Conservation (phyloP, 2,113 vertebrate genomes). For the Gymnobelideus leadbeateri region DNA sequence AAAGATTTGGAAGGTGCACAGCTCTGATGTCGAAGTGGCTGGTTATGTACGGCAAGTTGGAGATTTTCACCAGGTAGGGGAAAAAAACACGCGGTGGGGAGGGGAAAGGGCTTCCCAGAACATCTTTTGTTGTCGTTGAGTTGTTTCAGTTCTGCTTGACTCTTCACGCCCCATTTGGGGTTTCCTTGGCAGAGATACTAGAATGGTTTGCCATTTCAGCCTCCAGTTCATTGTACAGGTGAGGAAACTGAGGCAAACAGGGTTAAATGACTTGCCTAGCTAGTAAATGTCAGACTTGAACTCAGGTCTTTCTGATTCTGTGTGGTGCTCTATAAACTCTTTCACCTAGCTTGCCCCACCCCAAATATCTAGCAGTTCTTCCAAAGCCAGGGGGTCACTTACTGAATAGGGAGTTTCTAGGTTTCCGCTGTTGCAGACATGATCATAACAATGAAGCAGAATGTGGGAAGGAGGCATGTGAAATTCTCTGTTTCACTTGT, state of each 20-base stretch:
- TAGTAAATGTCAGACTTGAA: neutral
- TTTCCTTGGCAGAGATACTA: neutral
- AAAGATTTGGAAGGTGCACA: constrained; percentile 89
- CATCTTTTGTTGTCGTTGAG: neutral
- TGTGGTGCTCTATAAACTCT: neutral
- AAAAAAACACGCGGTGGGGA: accelerated
- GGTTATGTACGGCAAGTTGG: constrained; percentile 89
- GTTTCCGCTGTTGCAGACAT: neutral
- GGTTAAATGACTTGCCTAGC: neutral
- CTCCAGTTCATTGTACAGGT: neutral
- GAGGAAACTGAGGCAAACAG: neutral
- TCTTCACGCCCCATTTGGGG: neutral
- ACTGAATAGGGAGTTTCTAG: neutral
- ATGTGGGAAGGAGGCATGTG: neutral
- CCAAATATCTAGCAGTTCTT: neutral
- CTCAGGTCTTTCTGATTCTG: too few relatives aligned
- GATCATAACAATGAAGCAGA: neutral
- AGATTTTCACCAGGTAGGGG: constrained; percentile 90
- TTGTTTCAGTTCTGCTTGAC: too few relatives aligned
- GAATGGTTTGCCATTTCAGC: neutral
- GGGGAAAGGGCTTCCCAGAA: neutral
- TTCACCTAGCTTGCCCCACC: neutral
- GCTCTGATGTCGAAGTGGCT: constrained; percentile 88
- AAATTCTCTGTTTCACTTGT: neutral
- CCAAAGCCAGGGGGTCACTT: neutral